These are phyloP conservation scores for Sebastolobus altivelis DNA, from an alignment of 2,797 vertebrate genomes.

Conservation along the genomic window DNA sequence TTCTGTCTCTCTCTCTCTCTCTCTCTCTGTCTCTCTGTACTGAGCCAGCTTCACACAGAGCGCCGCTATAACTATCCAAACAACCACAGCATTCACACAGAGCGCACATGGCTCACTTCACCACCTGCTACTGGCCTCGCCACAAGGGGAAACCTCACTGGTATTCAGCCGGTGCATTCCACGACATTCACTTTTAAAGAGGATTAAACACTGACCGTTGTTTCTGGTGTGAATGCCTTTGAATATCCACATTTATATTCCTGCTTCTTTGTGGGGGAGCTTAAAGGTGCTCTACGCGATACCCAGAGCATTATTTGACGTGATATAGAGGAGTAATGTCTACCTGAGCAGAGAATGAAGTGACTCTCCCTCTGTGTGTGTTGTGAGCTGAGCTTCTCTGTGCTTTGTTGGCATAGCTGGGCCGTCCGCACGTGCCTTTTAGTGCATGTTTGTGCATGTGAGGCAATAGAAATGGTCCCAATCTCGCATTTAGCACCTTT, in stretches of 20 bases:
- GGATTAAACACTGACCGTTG: conserved; percentile 28
- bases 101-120: conserved; percentile 70
- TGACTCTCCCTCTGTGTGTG: background rate
- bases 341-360: background rate
- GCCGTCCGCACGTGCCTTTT: too few species aligned
- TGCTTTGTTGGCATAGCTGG: background rate
- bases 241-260: conserved; percentile 12
- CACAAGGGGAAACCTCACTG: conserved; percentile 71
- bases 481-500: too few species aligned
- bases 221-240: conserved; percentile 11
- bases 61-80: conserved; percentile 77
- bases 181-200: conserved; percentile 32
- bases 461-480: too few species aligned
- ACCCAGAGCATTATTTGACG: background rate
- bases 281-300: background rate
- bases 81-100: conserved; percentile 83
- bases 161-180: conserved; percentile 48
- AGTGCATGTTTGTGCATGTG: background rate
- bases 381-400: background rate
- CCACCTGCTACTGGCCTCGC: conserved; percentile 77
- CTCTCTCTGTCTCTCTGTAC: conserved; percentile 24
- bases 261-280: background rate
- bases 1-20: conserved; percentile 23
- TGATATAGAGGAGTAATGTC: background rate
- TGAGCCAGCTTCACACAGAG: conserved; percentile 80